Percentiles rank a stretch among this genome's conserved stretches.
Evolutionary conservation across 2,797 vertebrate genomes (phyloP).

Genomic region (Luscinia megarhynchos): DNA sequence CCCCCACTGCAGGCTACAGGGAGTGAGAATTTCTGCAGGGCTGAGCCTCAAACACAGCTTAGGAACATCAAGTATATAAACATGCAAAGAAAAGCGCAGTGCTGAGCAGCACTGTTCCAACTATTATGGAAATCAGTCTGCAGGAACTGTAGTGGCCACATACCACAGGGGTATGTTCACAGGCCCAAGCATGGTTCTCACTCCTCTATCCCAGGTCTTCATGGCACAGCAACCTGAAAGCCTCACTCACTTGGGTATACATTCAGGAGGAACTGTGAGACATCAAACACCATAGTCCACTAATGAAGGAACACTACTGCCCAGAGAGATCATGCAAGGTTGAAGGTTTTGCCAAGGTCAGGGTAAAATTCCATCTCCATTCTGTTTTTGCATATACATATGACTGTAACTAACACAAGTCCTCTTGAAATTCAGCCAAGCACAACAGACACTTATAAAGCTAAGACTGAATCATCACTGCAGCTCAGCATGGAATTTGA

Average conservation of each 20-base stretch:
- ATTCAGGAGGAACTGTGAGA: background rate
- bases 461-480: background rate
- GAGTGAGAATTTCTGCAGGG: background rate
- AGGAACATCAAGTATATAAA: background rate
- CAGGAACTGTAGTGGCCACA: background rate
- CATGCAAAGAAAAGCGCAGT: background rate
- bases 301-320: background rate
- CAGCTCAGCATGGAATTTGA: background rate
- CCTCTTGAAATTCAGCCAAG: background rate
- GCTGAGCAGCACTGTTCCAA: background rate
- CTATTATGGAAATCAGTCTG: background rate
- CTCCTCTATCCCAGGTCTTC: background rate
- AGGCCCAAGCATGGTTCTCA: fast-evolving
- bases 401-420: background rate
- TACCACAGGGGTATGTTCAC: background rate
- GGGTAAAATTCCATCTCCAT: background rate
- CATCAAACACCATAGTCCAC: background rate
- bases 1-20: background rate
- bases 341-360: background rate
- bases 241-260: background rate
- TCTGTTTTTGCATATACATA: background rate
- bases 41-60: background rate
- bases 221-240: background rate
- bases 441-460: background rate
- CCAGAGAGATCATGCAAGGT: background rate